phyloP scores from a whole-genome alignment of 2,797 vertebrate genomes.

The Uromys caudimaculatus region DNA sequence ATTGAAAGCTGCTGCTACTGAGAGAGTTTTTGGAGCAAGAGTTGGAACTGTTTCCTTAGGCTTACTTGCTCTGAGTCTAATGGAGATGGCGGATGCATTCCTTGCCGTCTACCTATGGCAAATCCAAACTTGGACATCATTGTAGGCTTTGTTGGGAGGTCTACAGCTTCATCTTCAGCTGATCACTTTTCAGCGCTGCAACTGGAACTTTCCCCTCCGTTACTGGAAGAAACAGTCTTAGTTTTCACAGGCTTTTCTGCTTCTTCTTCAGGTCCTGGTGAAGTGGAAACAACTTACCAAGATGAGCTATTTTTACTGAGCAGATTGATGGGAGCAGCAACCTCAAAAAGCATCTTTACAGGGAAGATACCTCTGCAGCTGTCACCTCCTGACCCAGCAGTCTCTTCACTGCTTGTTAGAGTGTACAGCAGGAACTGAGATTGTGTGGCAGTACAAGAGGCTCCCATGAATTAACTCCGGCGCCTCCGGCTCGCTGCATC shows the following conservation, averaged over 20 bases:
- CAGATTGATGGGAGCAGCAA: slow-evolving; percentile 93
- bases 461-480: slow-evolving; percentile 86
- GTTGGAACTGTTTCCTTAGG: slow-evolving; percentile 94
- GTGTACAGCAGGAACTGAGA: slow-evolving; percentile 87
- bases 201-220: slow-evolving; percentile 94
- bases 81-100: slow-evolving; percentile 95
- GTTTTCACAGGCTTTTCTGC: slow-evolving; percentile 99
- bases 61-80: slow-evolving; percentile 97
- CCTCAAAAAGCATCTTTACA: slow-evolving; percentile 91
- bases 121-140: slow-evolving; percentile 97
- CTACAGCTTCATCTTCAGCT: slow-evolving; percentile 91
- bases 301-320: slow-evolving; percentile 99
- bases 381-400: slow-evolving; percentile 88
- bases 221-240: slow-evolving; percentile 99
- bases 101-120: slow-evolving; percentile 92
- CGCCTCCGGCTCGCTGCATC: slow-evolving; percentile 84
- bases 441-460: slow-evolving; percentile 87
- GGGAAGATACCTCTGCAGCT: slow-evolving; percentile 86
- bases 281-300: slow-evolving; percentile 99
- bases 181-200: slow-evolving; percentile 93
- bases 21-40: slow-evolving; percentile 93
- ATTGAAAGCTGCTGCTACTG: slow-evolving; percentile 95
- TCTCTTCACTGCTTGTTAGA: slow-evolving; percentile 89
- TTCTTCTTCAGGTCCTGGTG: slow-evolving; percentile 99
- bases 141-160: slow-evolving; percentile 90